Conservation (phyloP, 2,797 vertebrate genomes). For the Bovichtus variegatus region DNA sequence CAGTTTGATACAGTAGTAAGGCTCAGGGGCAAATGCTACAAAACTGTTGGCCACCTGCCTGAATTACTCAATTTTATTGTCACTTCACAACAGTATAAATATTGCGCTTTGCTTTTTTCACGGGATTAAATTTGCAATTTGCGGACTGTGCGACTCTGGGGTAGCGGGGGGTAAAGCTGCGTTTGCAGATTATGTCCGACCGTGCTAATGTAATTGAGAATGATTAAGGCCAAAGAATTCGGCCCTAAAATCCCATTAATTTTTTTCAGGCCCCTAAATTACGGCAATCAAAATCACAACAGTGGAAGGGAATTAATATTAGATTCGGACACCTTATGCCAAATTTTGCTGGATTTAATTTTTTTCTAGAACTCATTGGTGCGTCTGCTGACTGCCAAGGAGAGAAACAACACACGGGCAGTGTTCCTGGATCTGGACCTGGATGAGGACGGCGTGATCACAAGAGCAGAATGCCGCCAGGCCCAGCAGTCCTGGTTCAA, state of each 20-base stretch:
- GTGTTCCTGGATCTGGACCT: conserved; percentile 88
- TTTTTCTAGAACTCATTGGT: conserved; percentile 90
- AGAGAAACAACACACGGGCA: conserved; percentile 86
- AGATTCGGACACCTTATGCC: conserved; percentile 2
- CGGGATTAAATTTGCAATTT: conserved; percentile 38
- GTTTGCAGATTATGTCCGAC: conserved; percentile 35
- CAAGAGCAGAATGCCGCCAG: conserved; percentile 85
- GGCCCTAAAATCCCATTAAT: conserved; percentile 23
- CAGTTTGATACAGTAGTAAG: conserved; percentile 7
- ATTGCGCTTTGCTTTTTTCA: conserved; percentile 13
- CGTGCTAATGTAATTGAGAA: conserved; percentile 48
- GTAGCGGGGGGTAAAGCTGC: conserved; percentile 12
- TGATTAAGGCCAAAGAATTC: conserved; percentile 26
- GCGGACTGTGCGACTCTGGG: conserved; percentile 5
- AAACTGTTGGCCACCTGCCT: background rate
- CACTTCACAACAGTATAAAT: conserved; percentile 17
- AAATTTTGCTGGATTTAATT: background rate
- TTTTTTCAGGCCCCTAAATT: conserved; percentile 13
- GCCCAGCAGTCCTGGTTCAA: conserved; percentile 93
- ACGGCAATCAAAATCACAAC: conserved; percentile 20
- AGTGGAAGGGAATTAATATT: conserved; percentile 8
- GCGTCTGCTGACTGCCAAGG: conserved; percentile 91
- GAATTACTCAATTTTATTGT: conserved; percentile 16
- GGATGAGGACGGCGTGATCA: conserved; percentile 86
- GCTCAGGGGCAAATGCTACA: background rate